Conservation (phyloP, 2,113 vertebrate genomes). For the Nesoenas mayeri region DNA sequence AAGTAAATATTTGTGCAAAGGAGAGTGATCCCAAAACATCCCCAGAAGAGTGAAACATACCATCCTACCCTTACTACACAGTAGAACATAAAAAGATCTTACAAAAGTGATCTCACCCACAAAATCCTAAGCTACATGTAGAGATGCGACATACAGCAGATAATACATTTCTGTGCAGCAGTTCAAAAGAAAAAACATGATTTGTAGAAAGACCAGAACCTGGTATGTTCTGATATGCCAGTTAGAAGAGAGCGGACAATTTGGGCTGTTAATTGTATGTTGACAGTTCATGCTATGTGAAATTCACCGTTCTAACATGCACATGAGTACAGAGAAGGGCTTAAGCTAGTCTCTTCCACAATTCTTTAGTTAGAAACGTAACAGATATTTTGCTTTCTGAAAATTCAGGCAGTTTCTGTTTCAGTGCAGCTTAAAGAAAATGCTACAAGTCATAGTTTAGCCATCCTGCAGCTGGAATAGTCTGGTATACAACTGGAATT, state of each 20-base stretch:
- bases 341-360: not conserved
- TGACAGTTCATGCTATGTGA: not conserved
- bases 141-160: not conserved
- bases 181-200: not conserved
- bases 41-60: not conserved
- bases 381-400: not conserved
- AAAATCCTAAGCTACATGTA: not conserved
- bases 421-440: not conserved
- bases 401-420: not conserved
- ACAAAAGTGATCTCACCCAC: not conserved
- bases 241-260: not conserved
- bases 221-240: not conserved
- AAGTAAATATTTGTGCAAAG: not conserved
- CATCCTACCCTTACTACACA: not conserved
- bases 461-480: not conserved
- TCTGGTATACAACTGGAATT: not conserved
- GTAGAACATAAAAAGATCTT: not conserved
- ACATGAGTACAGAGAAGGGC: not conserved
- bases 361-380: not conserved
- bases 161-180: not conserved
- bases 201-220: not conserved
- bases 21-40: not conserved
- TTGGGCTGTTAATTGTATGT: fast-evolving
- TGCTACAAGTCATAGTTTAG: not conserved
- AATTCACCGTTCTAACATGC: not conserved